Evolutionary conservation across 1,140 invertebrate species (phyloP).

Genomic region (Laodelphax striatellus): DNA sequence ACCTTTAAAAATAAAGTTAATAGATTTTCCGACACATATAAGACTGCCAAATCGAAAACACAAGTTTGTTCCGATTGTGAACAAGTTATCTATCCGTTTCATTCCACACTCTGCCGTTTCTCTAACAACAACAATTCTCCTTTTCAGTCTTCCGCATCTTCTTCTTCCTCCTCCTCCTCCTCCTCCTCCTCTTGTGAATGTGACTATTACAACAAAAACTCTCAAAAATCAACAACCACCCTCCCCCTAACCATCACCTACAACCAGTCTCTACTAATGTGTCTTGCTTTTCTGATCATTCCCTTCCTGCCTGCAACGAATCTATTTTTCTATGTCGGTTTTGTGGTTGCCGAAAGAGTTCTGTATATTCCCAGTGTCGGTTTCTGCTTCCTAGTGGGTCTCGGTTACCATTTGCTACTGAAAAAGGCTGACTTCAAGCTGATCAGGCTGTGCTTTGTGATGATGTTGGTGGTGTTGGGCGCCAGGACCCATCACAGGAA

Average conservation of each 20-base stretch:
- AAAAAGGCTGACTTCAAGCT: constrained; percentile 28
- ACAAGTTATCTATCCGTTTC: not conserved
- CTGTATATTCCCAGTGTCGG: constrained; percentile 93
- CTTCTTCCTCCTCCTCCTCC: too few species aligned
- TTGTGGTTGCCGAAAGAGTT: constrained; percentile 91
- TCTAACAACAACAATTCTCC: constrained; percentile 33
- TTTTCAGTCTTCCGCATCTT: too few species aligned
- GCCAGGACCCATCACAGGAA: constrained; percentile 72
- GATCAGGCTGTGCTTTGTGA: constrained; percentile 27
- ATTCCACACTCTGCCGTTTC: constrained; percentile 26
- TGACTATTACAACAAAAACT: constrained; percentile 15
- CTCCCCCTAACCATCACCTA: not conserved
- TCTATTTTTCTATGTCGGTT: constrained; percentile 90
- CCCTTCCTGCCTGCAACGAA: constrained; percentile 92
- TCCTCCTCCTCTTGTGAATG: constrained; percentile 19
- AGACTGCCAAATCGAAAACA: not conserved
- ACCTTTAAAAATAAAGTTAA: not conserved
- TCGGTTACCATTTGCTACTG: constrained; percentile 38
- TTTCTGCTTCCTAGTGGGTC: constrained; percentile 76
- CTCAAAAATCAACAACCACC: not conserved
- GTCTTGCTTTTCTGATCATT: constrained; percentile 63
- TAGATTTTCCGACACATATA: not conserved
- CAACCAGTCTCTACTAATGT: constrained; percentile 7
- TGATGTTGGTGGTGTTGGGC: constrained; percentile 56
- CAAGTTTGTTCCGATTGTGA: not conserved